Conservation (phyloP, 2,113 vertebrate species). For the Onychostruthus taczanowskii region DNA sequence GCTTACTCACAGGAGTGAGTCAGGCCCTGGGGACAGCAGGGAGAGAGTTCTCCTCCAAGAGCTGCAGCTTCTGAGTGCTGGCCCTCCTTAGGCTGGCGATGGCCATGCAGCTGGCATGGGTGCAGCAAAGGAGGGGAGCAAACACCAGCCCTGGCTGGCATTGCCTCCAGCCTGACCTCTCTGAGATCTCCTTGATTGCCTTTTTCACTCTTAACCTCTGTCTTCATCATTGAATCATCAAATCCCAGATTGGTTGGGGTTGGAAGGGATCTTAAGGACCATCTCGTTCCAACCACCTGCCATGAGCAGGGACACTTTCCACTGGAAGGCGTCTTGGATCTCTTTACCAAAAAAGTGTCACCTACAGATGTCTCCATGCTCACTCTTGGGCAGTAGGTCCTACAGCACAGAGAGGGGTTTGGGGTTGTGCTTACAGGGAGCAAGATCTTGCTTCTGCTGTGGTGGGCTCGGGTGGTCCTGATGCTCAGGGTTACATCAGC, state of each 20-base stretch:
- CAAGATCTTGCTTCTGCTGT: background rate
- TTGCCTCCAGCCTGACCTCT: background rate
- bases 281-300: rapidly evolving
- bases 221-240: rapidly evolving
- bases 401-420: background rate
- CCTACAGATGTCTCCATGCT: rapidly evolving
- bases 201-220: background rate
- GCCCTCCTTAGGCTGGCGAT: rapidly evolving
- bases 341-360: background rate
- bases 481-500: background rate
- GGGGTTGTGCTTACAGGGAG: background rate
- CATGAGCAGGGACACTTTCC: background rate
- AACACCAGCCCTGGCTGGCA: background rate
- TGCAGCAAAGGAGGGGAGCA: background rate
- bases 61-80: background rate
- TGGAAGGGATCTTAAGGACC: background rate
- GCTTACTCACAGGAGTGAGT: background rate
- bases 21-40: background rate
- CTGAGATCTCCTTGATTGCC: background rate
- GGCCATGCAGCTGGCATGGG: rapidly evolving
- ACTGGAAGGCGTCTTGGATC: background rate
- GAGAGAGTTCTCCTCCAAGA: background rate
- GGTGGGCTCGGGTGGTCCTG: background rate
- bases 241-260: background rate
- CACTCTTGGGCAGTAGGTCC: background rate